Evolutionary conservation across 2,797 vertebrate species (phyloP).

Genomic region (Carcharodon carcharias): DNA sequence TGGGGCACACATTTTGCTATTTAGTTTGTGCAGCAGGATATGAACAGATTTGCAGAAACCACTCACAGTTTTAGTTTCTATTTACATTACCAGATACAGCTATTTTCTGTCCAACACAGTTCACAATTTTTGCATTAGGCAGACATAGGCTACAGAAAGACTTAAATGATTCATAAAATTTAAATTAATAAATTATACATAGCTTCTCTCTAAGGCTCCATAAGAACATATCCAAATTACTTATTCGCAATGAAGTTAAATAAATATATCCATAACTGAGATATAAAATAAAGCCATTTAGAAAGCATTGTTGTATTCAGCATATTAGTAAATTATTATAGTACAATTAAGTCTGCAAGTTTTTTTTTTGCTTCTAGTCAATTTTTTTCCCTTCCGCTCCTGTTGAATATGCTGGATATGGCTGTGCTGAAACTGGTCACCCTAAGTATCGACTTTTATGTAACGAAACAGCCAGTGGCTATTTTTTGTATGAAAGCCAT

Average conservation of each 20-base stretch:
- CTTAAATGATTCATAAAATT: background rate
- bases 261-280: background rate
- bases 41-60: background rate
- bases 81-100: background rate
- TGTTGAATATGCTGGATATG: background rate
- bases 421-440: background rate
- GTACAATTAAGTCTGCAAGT: background rate
- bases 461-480: background rate
- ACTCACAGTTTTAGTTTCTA: background rate
- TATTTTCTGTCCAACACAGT: background rate
- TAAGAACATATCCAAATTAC: background rate
- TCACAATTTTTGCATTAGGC: background rate
- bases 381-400: background rate
- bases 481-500: background rate
- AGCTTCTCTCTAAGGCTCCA: background rate
- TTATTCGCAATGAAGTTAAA: background rate
- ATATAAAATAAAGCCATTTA: background rate
- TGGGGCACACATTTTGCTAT: background rate
- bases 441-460: background rate
- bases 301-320: background rate
- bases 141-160: background rate
- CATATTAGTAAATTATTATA: background rate
- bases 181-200: background rate
- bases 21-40: background rate
- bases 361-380: background rate